A percentile compares a stretch with the other conserved stretches of the same genome.
phyloP scores from a whole-genome alignment of 2,113 vertebrate species.

The Phaethon lepturus region DNA sequence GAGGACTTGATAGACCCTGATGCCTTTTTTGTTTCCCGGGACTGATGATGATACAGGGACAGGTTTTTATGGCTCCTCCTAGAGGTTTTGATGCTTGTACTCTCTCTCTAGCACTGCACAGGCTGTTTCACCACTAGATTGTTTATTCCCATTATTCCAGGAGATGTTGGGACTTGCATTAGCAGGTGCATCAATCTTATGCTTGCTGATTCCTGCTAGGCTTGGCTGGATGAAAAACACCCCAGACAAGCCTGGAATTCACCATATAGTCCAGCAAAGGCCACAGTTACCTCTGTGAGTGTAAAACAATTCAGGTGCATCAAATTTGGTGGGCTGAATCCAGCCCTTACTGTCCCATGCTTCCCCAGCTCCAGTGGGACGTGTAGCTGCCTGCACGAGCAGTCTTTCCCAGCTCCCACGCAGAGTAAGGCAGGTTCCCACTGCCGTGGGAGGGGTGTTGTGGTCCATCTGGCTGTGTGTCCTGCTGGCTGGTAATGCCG shows the following conservation, averaged over 20 bases:
- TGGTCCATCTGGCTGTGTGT: background rate
- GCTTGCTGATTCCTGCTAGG: background rate
- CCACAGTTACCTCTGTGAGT: background rate
- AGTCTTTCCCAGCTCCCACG: background rate
- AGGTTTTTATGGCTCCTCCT: background rate
- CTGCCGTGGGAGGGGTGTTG: background rate
- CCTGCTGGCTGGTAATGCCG: background rate
- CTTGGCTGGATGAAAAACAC: background rate
- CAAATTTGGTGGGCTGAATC: background rate
- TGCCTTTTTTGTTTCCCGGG: background rate
- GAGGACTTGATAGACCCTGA: background rate
- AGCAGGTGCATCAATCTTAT: background rate
- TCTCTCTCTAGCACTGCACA: background rate
- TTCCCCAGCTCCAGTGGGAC: accelerated
- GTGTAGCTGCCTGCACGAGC: background rate
- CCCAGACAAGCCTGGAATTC: background rate
- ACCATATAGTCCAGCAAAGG: background rate
- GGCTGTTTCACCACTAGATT: background rate
- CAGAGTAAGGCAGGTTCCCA: background rate
- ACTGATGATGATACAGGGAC: background rate
- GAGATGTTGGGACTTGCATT: background rate
- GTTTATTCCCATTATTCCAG: background rate
- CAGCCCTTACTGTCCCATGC: background rate
- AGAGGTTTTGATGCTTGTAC: background rate
- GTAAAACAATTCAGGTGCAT: background rate